These are phyloP conservation scores for Acronicta leporina DNA, from an alignment of 2,888 invertebrate species.

Conservation along the genomic window DNA sequence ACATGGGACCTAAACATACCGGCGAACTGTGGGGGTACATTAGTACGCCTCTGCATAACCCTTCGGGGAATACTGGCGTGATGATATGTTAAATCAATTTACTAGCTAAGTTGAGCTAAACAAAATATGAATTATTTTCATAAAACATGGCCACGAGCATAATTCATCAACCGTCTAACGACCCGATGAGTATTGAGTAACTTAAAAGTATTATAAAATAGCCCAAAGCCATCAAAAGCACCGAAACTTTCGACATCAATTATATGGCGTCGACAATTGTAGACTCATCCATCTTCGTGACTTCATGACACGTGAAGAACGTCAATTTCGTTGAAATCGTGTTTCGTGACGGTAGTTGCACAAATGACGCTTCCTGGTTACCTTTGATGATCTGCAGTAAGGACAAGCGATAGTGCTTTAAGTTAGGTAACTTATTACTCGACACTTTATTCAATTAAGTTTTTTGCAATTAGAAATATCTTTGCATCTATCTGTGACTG, in stretches of 20 bases:
- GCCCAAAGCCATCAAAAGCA: conserved; percentile 3
- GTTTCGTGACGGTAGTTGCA: conserved; percentile 55
- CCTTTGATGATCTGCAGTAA: conserved; percentile 46
- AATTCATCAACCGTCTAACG: not conserved
- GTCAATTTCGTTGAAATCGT: conserved; percentile 53
- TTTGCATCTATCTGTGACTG: conserved; percentile 11
- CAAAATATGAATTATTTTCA: not conserved
- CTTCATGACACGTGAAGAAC: conserved; percentile 52
- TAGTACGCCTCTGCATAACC: too few relatives aligned
- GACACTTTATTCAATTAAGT: conserved; percentile 7
- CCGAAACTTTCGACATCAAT: conserved; percentile 13
- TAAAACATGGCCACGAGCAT: not conserved
- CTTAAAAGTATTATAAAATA: not conserved
- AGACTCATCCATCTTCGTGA: conserved; percentile 50
- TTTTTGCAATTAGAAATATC: conserved; percentile 22
- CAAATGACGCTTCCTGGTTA: conserved; percentile 56
- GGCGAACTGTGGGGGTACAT: too few relatives aligned
- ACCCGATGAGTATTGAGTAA: not conserved
- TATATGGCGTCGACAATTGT: conserved; percentile 12
- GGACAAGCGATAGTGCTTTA: conserved; percentile 28
- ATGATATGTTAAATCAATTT: too few relatives aligned
- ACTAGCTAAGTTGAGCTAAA: too few relatives aligned
- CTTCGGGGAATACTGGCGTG: too few relatives aligned
- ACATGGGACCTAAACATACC: too few relatives aligned
- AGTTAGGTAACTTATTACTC: conserved; percentile 14